Conservation (phyloP, 2,797 vertebrate species). For the Enteromius fasciolatus region DNA sequence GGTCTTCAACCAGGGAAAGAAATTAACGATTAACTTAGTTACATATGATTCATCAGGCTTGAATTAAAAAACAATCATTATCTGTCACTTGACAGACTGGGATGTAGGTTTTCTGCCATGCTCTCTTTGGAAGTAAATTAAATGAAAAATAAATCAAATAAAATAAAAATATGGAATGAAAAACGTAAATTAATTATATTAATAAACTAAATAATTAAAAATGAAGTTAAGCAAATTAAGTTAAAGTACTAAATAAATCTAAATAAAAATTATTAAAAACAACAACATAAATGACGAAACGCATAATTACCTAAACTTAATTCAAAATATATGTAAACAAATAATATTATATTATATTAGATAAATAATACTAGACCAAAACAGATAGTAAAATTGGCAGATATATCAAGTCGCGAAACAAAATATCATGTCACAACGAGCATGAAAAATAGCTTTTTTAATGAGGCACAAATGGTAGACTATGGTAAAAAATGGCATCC, state of each 20-base stretch:
- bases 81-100: too few species aligned
- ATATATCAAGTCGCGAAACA: background rate
- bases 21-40: background rate
- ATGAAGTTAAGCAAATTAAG: background rate
- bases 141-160: background rate
- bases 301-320: background rate
- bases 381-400: background rate
- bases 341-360: background rate
- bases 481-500: background rate
- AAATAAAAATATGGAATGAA: background rate
- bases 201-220: background rate
- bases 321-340: background rate
- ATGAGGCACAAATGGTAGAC: background rate
- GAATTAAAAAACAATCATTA: background rate
- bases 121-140: too few species aligned
- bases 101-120: too few species aligned
- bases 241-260: background rate
- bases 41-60: background rate
- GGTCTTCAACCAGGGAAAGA: constrained; percentile 77
- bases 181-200: too few species aligned
- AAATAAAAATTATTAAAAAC: background rate
- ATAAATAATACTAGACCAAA: background rate
- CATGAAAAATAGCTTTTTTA: background rate
- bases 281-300: background rate
- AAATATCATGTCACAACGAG: background rate